phyloP scores from a whole-genome alignment of 2,113 vertebrate species.

The Phyllostomus discolor region DNA sequence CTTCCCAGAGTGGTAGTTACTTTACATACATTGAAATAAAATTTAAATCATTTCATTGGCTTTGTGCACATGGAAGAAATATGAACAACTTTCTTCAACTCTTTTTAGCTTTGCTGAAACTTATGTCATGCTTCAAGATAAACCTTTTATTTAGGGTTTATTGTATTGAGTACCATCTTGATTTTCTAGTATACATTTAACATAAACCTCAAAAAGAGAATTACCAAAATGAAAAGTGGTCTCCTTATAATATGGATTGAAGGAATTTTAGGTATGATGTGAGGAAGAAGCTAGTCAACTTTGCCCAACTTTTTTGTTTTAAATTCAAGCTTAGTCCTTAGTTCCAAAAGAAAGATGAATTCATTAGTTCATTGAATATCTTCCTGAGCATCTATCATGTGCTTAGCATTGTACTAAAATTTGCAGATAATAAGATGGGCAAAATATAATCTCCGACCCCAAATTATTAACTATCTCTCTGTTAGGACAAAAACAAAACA shows the following conservation, averaged over 20 bases:
- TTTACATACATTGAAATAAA: not conserved
- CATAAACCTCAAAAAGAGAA: not conserved
- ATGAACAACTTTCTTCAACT: not conserved
- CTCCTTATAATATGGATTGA: not conserved
- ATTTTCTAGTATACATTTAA: conserved; percentile 15
- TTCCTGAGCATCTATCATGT: not conserved
- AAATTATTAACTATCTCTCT: not conserved
- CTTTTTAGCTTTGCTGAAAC: not conserved
- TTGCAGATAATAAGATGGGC: not conserved
- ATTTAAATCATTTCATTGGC: not conserved
- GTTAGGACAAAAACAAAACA: not conserved
- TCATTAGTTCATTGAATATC: not conserved
- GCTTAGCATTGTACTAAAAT: not conserved
- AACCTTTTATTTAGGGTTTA: not conserved
- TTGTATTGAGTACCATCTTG: not conserved
- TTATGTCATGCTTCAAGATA: not conserved
- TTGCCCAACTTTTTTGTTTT: not conserved
- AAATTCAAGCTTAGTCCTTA: not conserved
- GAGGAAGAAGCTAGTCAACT: not conserved
- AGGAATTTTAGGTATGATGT: not conserved
- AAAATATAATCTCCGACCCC: not conserved
- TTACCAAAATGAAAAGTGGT: not conserved
- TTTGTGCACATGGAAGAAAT: not conserved
- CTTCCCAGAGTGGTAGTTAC: not conserved
- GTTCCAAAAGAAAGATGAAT: not conserved